phyloP scores from a whole-genome alignment of 2,888 invertebrate genomes.

The Patella ulyssiponensis region DNA sequence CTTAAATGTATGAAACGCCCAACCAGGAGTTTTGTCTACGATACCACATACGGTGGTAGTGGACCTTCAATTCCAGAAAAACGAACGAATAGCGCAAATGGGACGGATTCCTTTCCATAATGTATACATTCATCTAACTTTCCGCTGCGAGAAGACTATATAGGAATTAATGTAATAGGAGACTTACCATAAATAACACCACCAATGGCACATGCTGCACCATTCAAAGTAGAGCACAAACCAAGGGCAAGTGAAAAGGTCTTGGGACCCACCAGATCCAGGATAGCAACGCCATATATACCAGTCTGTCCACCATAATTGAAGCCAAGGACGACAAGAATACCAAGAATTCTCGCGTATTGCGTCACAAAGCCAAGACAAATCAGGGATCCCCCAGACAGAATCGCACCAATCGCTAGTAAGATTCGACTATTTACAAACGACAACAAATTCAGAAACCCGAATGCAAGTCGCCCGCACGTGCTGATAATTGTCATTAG shows the following conservation, averaged over 20 bases:
- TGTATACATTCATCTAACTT: too few relatives aligned
- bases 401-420: neutral
- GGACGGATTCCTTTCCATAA: too few relatives aligned
- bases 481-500: neutral
- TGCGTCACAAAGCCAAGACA: neutral
- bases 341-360: neutral
- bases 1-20: too few relatives aligned
- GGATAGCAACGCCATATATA: neutral
- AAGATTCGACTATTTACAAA: neutral
- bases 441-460: neutral
- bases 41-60: too few relatives aligned
- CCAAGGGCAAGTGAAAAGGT: neutral
- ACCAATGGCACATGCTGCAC: neutral
- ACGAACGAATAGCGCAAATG: too few relatives aligned
- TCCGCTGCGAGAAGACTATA: neutral
- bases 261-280: neutral
- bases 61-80: too few relatives aligned
- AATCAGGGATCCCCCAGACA: neutral
- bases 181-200: slow-evolving; percentile 6
- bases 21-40: too few relatives aligned
- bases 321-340: neutral
- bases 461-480: neutral
- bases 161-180: neutral
- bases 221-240: neutral
- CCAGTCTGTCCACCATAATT: neutral